phyloP scores from a whole-genome alignment of 2,113 vertebrate species.

The Romanogobio albipinnatus region DNA sequence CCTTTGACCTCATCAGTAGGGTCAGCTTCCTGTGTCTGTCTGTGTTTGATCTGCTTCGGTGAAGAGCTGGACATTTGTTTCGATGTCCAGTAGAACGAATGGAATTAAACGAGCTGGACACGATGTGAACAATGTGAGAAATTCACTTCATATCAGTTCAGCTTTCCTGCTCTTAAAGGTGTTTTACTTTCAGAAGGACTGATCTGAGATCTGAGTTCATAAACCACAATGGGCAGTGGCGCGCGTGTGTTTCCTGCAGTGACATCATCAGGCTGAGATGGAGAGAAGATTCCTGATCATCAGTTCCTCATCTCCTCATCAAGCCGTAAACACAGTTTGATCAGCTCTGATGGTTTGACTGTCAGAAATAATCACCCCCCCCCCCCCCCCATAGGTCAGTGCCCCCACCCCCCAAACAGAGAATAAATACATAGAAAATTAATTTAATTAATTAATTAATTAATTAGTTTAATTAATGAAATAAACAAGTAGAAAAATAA shows the following conservation, averaged over 20 bases:
- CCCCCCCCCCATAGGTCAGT: neutral
- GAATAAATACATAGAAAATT: neutral
- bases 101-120: neutral
- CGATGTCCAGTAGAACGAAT: neutral
- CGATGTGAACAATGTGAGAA: neutral
- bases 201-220: neutral
- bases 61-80: neutral
- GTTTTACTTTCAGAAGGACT: neutral
- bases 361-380: neutral
- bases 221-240: neutral
- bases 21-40: conserved; percentile 35
- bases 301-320: no score
- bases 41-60: neutral
- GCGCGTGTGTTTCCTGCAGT: neutral
- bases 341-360: no score
- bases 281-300: no score
- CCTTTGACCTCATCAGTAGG: conserved; percentile 38
- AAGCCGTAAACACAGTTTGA: no score
- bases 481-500: neutral
- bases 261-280: neutral
- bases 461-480: neutral
- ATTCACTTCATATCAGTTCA: neutral
- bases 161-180: no score
- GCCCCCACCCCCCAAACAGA: neutral
- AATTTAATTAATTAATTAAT: no score